Evolutionary conservation across 53 echinoderm and acorn worm genomes (phyloP), one percentile per base, ranked within the genome.

Genomic region (Stichopus horrens): DNA sequence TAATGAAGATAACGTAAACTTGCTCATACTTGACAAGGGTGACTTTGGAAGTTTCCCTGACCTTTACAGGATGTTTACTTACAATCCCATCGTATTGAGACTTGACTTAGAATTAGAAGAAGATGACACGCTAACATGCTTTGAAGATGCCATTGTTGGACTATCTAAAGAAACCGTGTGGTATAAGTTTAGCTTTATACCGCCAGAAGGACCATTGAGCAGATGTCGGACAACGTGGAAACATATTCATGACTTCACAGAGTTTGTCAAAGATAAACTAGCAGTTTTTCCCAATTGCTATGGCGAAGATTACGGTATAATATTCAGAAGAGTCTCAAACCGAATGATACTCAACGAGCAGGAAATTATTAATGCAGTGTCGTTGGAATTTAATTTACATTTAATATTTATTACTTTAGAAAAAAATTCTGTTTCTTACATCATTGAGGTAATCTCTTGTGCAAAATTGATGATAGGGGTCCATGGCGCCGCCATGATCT

Each of bases 101-200:
- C n/a, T 67, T 13, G 90, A 94, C 55, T 55, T 88, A 74, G 10
- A 75, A 20, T 63, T 57, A 54, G 73, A 90, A 21, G 51, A 52
- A 19, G 71, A 86, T 5, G 10, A 58, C 5, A 63, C 56, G 21
- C 74, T 94, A 51, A 74, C 90, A 10, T 94, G 94, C 76, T 94
- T 94, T 60, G 76, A 92, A 74, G 90, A 90, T 20, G 90, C 90
- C 4, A 85, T 73, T 55, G 81, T 94, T 73, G 94, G 94, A 9
- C 58, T 94, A 11, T 84, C 91, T 16, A 92, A 90, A 13, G 20
- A 71, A 6, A 91, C 94, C 58, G 77, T 82, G 8, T 94, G 94
- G 94, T 94, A 91, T 77, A 90, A 94, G 86, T 92, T 91, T 84
- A 90, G 92, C 52, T 92, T 92, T 73, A n/a, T 86, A 6, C 10